Percentiles rank a stretch among this genome's conserved stretches.
phyloP scores from a whole-genome alignment of 2,113 vertebrate genomes.

The Brachyhypopomus gauderio region DNA sequence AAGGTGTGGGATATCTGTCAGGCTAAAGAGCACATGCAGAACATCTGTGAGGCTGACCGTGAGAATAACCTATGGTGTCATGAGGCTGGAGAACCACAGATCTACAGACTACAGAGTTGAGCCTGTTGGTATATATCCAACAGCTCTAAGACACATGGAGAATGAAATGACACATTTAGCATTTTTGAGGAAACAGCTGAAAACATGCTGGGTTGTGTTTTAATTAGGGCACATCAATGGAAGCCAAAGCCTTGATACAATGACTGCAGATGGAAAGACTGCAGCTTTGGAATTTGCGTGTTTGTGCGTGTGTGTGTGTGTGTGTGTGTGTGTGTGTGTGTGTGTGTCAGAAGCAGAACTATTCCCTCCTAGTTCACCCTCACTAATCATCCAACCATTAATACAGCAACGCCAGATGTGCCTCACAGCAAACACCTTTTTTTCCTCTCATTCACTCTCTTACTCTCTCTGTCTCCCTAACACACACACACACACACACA shows the following conservation, averaged over 20 bases:
- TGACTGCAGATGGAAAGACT: neutral
- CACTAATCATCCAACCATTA: slow-evolving; percentile 54
- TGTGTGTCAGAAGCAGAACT: slow-evolving; percentile 25
- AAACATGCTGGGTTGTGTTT: slow-evolving; percentile 30
- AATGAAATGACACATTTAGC: slow-evolving; percentile 19
- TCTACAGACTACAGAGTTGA: neutral
- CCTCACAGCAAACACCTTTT: slow-evolving; percentile 41
- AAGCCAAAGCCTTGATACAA: slow-evolving; percentile 27
- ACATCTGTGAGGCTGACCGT: neutral
- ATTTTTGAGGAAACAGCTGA: neutral
- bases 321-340: slow-evolving; percentile 10
- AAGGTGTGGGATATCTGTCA: neutral
- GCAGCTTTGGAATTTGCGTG: slow-evolving; percentile 18
- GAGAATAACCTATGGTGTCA: neutral
- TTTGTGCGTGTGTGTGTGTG: slow-evolving; percentile 29
- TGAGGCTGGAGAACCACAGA: neutral
- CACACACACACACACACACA: neutral
- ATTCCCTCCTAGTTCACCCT: slow-evolving; percentile 33
- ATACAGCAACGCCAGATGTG: slow-evolving; percentile 66
- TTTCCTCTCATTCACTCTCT: slow-evolving; percentile 38
- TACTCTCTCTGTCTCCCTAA: slow-evolving; percentile 42
- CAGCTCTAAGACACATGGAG: neutral
- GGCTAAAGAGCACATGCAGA: neutral
- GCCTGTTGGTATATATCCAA: neutral
- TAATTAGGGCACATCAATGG: slow-evolving; percentile 9